phyloP scores from a whole-genome alignment of 2,888 invertebrate genomes.

The Zygothrica quintamaculata region DNA sequence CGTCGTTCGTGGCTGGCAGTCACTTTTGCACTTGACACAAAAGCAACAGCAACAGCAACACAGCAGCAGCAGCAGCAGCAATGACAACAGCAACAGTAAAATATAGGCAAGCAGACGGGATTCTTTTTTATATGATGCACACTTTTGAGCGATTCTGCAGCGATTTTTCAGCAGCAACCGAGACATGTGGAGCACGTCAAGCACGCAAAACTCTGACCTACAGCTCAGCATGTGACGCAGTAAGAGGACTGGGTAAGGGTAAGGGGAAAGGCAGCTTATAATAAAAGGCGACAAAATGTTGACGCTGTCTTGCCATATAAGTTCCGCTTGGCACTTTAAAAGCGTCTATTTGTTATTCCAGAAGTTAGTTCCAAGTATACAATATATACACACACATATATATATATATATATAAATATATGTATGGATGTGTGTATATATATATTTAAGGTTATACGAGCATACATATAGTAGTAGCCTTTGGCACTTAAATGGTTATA shows the following conservation, averaged over 20 bases:
- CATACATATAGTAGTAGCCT: too few species aligned
- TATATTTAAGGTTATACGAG: too few species aligned
- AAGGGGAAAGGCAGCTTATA: slow-evolving; percentile 26
- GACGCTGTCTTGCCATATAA: slow-evolving; percentile 40
- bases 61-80: too few species aligned
- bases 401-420: neutral
- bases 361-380: slow-evolving; percentile 24
- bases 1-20: slow-evolving; percentile 50
- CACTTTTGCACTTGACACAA: slow-evolving; percentile 66
- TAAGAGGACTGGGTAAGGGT: neutral
- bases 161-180: slow-evolving; percentile 54
- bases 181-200: slow-evolving; percentile 43
- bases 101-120: slow-evolving; percentile 38
- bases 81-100: slow-evolving; percentile 61
- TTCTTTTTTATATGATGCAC: slow-evolving; percentile 36
- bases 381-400: neutral
- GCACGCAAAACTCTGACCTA: slow-evolving; percentile 50
- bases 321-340: slow-evolving; percentile 59
- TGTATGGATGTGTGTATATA: slow-evolving; percentile 2
- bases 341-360: slow-evolving; percentile 59
- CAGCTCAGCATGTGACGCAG: slow-evolving; percentile 14
- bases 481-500: slow-evolving; percentile 27
- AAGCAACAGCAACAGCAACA: slow-evolving; percentile 57
- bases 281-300: slow-evolving; percentile 71
- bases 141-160: slow-evolving; percentile 46